Evolutionary conservation across 2,888 invertebrate species (phyloP), one percentile per base, ranked within the genome.

Genomic region (Poecilobothrus nobilitatus): DNA sequence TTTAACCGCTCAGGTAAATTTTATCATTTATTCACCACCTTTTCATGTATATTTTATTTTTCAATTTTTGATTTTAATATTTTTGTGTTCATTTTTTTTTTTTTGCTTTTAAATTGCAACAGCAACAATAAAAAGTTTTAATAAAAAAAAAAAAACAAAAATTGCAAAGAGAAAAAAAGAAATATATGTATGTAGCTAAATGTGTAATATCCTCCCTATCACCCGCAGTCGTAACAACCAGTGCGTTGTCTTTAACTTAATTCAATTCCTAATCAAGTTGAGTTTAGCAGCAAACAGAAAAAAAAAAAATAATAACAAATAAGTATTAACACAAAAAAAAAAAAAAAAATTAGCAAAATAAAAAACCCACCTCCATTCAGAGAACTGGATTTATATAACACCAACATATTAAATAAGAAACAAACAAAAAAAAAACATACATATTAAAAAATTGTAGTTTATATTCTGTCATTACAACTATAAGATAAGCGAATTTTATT

Each of bases 321-420:
- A 41, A 53, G 3, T 18, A 6, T 53, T 53, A 53, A 53, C 5
- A 18, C 15, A n/a, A 53, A 53, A 27, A 27, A 53, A 53, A 53
- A 53, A 53, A 63, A 63, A 63, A 21, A 9, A 63, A 22, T 15
- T 12, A 63, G 63, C 12, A 63, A 63, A 63, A 63, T 20, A 63
- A 63, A 63, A n/a, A 65, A 33, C 33, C 33, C 65, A 65, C 65
- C 65, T 65, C 65, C 65, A 65, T 65, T 65, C 37, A 65, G 12
- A 65, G 65, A 65, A 65, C 65, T 65, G 65, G 65, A 65, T 53
- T 53, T 53, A 53, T 53, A 53, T 53, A 53, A 53, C 53, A 53
- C 18, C 53, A 53, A 53, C 53, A 12, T 41, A 41, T 41, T 41
- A 12, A 53, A 12, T 53, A 53, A 53, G 15, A 53, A 53, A 12